Evolutionary conservation across 2,797 vertebrate species (phyloP).

Genomic region (Phrynocephalus vlangalii): DNA sequence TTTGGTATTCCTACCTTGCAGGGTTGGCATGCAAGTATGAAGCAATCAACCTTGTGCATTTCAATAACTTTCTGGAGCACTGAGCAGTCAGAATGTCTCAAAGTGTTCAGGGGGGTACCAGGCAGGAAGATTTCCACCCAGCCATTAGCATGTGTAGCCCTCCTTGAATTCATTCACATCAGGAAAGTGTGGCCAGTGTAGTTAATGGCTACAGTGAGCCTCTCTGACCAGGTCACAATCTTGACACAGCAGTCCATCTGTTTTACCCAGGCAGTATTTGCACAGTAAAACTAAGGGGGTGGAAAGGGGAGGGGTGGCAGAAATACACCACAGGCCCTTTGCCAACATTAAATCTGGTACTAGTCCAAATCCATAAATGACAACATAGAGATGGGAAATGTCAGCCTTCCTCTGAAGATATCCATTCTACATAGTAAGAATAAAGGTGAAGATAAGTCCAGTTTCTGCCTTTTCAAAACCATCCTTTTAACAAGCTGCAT

Average conservation of each 20-base stretch:
- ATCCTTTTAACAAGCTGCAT: slow-evolving; percentile 49
- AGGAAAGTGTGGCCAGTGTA: too few species aligned
- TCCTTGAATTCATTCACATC: too few species aligned
- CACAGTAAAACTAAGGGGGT: neutral
- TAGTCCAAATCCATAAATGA: neutral
- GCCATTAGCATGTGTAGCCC: too few species aligned
- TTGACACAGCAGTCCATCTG: neutral
- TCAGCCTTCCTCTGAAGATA: neutral
- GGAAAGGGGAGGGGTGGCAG: too few species aligned
- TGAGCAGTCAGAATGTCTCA: too few species aligned
- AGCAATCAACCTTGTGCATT: too few species aligned
- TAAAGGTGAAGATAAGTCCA: slow-evolving; percentile 52
- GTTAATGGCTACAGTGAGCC: neutral
- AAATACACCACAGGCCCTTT: neutral
- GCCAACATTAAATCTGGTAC: neutral
- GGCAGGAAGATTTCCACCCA: too few species aligned
- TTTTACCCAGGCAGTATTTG: neutral
- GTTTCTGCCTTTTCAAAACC: slow-evolving; percentile 44
- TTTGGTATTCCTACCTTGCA: too few species aligned
- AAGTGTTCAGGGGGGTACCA: too few species aligned
- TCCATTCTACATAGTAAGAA: slow-evolving; percentile 32
- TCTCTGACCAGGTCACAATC: too few species aligned
- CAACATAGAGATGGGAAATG: neutral
- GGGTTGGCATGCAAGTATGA: too few species aligned
- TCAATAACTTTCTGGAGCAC: too few species aligned